phyloP scores from a whole-genome alignment of 2,888 invertebrate species.

The Mimumesa dahlbomi region DNA sequence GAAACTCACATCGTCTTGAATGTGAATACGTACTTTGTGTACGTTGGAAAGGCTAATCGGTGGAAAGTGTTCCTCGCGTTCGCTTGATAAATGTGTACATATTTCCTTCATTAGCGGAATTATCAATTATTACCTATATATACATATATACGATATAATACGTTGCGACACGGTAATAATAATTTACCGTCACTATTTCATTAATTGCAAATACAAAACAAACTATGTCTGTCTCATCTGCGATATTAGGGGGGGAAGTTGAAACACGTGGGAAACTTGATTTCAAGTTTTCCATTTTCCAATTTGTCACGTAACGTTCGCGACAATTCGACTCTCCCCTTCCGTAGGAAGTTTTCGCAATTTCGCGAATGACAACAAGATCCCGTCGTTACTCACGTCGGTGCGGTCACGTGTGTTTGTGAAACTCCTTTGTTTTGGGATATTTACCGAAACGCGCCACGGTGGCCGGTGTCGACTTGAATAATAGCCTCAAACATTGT shows the following conservation, averaged over 20 bases:
- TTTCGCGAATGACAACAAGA: neutral
- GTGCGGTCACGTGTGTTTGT: conserved; percentile 35
- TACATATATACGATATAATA: no score
- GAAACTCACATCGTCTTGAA: neutral
- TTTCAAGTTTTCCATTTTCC: no score
- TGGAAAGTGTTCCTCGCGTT: neutral
- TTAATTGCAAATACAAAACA: no score
- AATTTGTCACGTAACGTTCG: no score
- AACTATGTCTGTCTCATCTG: no score
- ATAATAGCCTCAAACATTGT: conserved; percentile 57
- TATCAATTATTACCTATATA: no score
- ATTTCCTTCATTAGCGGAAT: neutral
- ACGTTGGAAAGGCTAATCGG: no score
- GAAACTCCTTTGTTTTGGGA: conserved; percentile 45
- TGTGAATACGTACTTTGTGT: neutral
- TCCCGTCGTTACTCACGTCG: conserved; percentile 7
- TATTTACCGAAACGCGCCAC: conserved; percentile 39
- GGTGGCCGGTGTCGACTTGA: conserved; percentile 32
- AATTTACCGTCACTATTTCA: no score
- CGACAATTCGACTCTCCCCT: no score
- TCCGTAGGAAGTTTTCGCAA: neutral
- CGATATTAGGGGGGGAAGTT: no score
- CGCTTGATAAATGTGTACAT: neutral
- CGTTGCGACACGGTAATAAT: no score
- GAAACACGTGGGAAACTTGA: no score